Conservation (phyloP, 2,888 invertebrate species). For the Ophion ellenae region DNA sequence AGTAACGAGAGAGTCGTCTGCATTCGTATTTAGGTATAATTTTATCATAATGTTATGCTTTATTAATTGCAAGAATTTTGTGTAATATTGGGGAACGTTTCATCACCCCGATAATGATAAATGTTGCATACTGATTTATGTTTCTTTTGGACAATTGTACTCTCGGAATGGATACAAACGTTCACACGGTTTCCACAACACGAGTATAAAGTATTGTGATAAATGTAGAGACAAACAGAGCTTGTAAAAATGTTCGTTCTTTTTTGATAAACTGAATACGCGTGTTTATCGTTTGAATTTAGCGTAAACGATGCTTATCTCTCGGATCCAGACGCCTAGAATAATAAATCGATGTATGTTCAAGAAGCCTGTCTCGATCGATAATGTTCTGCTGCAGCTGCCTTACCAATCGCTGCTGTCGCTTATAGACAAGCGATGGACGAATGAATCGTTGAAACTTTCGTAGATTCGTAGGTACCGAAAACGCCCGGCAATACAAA, state of each 20-base stretch:
- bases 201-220: background rate
- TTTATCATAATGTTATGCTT: conserved; percentile 60
- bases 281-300: conserved; percentile 1
- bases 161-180: background rate
- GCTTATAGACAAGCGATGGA: background rate
- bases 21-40: conserved; percentile 20
- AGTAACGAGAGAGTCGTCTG: conserved; percentile 23
- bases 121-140: conserved; percentile 38
- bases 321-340: background rate
- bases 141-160: conserved; percentile 10
- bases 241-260: background rate
- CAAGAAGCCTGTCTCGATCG: conserved; percentile 8
- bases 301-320: background rate
- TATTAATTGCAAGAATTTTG: conserved; percentile 59
- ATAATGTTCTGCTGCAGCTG: conserved; percentile 14
- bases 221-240: background rate
- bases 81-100: conserved; percentile 57
- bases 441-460: too few relatives aligned
- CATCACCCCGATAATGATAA: conserved; percentile 56
- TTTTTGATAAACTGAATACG: background rate
- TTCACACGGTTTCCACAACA: background rate
- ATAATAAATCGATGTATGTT: background rate
- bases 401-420: background rate
- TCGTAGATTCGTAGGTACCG: too few relatives aligned
- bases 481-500: too few relatives aligned